phyloP scores from a whole-genome alignment of 2,888 invertebrate species.

The Dugesia japonica region DNA sequence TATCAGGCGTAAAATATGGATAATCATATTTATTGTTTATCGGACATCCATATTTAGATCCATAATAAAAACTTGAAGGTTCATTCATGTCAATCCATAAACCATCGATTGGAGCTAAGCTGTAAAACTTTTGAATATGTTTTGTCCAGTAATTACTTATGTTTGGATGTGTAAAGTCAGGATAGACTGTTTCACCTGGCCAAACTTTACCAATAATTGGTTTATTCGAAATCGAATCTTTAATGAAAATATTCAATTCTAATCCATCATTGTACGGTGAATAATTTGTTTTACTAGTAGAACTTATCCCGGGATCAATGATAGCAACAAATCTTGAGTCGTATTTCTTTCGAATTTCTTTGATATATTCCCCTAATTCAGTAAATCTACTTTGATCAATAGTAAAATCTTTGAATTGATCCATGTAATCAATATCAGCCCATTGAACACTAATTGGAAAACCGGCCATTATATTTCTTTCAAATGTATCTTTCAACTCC shows the following conservation, averaged over 20 bases:
- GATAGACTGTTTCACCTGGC: slow-evolving; percentile 41
- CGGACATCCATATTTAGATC: slow-evolving; percentile 42
- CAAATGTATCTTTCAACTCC: slow-evolving; percentile 41
- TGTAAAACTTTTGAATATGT: slow-evolving; percentile 38
- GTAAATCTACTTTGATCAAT: slow-evolving; percentile 38
- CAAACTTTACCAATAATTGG: slow-evolving; percentile 40
- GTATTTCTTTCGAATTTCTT: slow-evolving; percentile 37
- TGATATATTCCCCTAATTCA: slow-evolving; percentile 39
- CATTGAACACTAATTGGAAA: slow-evolving; percentile 45
- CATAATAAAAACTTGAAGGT: slow-evolving; percentile 43
- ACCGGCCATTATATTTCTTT: slow-evolving; percentile 40
- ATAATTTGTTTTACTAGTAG: slow-evolving; percentile 37
- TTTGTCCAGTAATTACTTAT: slow-evolving; percentile 40
- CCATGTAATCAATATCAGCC: slow-evolving; percentile 44
- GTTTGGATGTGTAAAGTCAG: slow-evolving; percentile 42
- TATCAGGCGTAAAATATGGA: slow-evolving; percentile 41
- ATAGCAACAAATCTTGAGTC: slow-evolving; percentile 32
- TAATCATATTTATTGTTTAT: slow-evolving; percentile 38
- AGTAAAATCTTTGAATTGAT: slow-evolving; percentile 40
- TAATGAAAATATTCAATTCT: slow-evolving; percentile 39
- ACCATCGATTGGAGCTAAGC: slow-evolving; percentile 39
- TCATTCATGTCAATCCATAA: slow-evolving; percentile 48
- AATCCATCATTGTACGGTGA: slow-evolving; percentile 40
- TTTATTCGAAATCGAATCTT: slow-evolving; percentile 52
- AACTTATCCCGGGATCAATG: slow-evolving; percentile 31